These are phyloP conservation scores for Vulpes ferrilata DNA, from an alignment of 2,113 vertebrate genomes.

Conservation along the genomic window DNA sequence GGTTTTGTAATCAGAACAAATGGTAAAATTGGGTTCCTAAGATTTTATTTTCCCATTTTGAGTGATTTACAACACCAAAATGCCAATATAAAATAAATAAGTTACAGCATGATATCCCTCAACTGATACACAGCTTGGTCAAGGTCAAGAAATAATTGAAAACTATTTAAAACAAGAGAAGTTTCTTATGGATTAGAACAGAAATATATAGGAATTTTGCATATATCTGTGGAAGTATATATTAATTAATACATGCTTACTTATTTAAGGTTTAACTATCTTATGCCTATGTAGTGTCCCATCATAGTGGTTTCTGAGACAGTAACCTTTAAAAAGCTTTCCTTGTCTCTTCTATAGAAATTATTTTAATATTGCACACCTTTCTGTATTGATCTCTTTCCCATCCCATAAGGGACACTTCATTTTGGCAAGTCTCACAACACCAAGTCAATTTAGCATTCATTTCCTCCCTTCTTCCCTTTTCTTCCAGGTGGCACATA, in stretches of 20 bases:
- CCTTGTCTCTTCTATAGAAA: neutral
- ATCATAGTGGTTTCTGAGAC: neutral
- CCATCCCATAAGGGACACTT: neutral
- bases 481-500: neutral
- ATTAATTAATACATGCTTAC: neutral
- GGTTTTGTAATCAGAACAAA: slow-evolving; percentile 1
- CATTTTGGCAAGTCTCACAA: neutral
- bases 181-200: neutral
- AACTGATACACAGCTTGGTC: neutral
- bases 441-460: neutral
- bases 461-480: neutral
- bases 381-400: neutral
- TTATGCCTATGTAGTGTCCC: neutral
- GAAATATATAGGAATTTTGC: neutral
- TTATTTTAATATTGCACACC: neutral
- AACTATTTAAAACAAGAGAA: neutral
- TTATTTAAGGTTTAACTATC: neutral
- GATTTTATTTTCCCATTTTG: neutral
- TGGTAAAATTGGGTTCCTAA: neutral
- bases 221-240: neutral
- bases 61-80: slow-evolving; percentile 1
- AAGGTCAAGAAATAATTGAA: slow-evolving; percentile 16
- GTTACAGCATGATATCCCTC: neutral
- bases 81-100: neutral
- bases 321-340: neutral